A percentile compares a stretch with the other conserved stretches of the same genome.
phyloP scores from a whole-genome alignment of 2,888 invertebrate genomes.

The Cheilosia urbana region DNA sequence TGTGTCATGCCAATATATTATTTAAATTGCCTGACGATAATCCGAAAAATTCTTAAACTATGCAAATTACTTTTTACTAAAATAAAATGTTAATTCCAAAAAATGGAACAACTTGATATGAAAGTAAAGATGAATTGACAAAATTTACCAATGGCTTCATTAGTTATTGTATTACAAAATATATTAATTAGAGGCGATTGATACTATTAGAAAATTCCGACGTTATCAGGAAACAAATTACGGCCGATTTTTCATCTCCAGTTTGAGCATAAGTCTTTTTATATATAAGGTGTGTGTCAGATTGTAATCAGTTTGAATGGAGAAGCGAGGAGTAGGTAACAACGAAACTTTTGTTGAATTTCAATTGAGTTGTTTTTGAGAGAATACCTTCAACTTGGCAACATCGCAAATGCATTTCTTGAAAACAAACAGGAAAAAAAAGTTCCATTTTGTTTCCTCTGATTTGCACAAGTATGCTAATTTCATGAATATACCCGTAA shows the following conservation, averaged over 20 bases:
- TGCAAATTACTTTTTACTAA: neutral
- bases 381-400: no score
- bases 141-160: constrained; percentile 12
- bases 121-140: neutral
- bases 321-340: no score
- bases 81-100: neutral
- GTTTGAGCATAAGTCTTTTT: no score
- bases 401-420: no score
- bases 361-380: no score
- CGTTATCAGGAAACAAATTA: neutral
- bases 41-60: neutral
- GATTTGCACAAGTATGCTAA: neutral
- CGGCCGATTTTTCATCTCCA: neutral
- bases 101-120: constrained; percentile 2
- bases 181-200: neutral
- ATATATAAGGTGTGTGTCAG: no score
- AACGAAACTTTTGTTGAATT: no score
- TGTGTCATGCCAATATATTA: constrained; percentile 1
- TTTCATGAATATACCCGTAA: constrained; percentile 15
- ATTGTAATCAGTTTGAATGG: no score
- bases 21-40: neutral
- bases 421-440: no score
- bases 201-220: neutral
- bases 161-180: constrained; percentile 5
- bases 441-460: no score